Evolutionary conservation across 2,113 vertebrate genomes (phyloP), one percentile per base, ranked within the genome.

Genomic region (Notarius lentiginosus): DNA sequence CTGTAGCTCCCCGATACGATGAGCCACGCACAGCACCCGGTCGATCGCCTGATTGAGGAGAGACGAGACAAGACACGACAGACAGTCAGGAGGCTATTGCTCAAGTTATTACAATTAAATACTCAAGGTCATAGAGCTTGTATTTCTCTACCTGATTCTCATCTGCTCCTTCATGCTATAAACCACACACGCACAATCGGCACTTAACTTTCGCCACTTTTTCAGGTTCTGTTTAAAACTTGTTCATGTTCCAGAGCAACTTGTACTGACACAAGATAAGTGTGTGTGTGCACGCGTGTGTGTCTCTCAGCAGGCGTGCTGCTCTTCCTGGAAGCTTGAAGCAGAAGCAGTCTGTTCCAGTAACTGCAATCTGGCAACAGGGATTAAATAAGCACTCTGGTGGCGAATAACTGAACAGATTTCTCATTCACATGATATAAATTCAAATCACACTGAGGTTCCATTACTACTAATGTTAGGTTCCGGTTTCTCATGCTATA

Each of bases 1-100:
- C 93, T 98, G 97, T 85, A 97, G 94, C 63, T 96, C 94, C 12
- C 96, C 97, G 4, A 98, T 96, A 1, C 96, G 91, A 91, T 94
- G 90, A 18, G 97, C 97, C 85, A 97, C 96, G 0, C 94, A 91
- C 63, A 91, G 91, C 85, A 98, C 96, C n/a, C 93, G 94, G 53
- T 96, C 91, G 9, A 98, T 94, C 7, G 96, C 96, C 97, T 98
- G 91, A 20, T 72, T 7, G 72, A 47, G 11, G 47, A 47, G 65
- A 68, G 55, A 73, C 4, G 41, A 41, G 41, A 41, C 41, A 4
- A 41, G 41, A 41, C 41, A 56, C 7, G 49, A 41, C 53, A 84
- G 20, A n/a, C 72, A n/a, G 30, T 56, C 61, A 4, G 9, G 79
- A 47, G 12, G 30, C 61, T 81, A 81, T 3, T 9, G 0, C 17